phyloP scores from a whole-genome alignment of 2,797 vertebrate species.

The Cuculus canorus region DNA sequence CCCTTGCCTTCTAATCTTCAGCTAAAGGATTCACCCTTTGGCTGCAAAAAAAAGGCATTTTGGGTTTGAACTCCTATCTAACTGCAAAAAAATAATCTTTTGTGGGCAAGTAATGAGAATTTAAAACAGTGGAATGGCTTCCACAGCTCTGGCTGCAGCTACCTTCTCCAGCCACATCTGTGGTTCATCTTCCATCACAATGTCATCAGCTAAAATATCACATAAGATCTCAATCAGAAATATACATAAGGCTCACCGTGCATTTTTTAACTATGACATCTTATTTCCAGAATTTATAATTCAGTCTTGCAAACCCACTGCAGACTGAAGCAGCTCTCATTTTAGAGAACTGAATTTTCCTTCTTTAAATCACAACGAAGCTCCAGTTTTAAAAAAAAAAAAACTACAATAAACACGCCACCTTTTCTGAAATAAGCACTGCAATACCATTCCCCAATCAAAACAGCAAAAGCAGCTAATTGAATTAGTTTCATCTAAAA shows the following conservation, averaged over 20 bases:
- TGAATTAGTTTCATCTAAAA: background rate
- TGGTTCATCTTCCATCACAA: background rate
- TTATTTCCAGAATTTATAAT: background rate
- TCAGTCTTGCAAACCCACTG: background rate
- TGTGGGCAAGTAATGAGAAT: background rate
- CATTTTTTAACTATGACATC: background rate
- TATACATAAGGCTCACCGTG: background rate
- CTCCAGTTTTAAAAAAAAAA: background rate
- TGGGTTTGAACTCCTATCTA: background rate
- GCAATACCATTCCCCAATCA: background rate
- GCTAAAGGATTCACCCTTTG: constrained; percentile 11
- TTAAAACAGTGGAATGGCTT: background rate
- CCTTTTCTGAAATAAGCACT: background rate
- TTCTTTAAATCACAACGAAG: background rate
- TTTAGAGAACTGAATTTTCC: background rate
- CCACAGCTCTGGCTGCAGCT: background rate
- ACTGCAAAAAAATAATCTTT: background rate
- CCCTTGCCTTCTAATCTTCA: background rate
- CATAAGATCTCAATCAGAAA: background rate
- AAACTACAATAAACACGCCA: background rate
- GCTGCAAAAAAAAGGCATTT: background rate
- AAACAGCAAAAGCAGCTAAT: background rate
- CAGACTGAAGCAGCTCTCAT: background rate
- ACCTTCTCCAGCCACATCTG: background rate
- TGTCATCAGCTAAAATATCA: background rate